Evolutionary conservation across 2,113 vertebrate genomes (phyloP).

Genomic region (Nymphicus hollandicus): DNA sequence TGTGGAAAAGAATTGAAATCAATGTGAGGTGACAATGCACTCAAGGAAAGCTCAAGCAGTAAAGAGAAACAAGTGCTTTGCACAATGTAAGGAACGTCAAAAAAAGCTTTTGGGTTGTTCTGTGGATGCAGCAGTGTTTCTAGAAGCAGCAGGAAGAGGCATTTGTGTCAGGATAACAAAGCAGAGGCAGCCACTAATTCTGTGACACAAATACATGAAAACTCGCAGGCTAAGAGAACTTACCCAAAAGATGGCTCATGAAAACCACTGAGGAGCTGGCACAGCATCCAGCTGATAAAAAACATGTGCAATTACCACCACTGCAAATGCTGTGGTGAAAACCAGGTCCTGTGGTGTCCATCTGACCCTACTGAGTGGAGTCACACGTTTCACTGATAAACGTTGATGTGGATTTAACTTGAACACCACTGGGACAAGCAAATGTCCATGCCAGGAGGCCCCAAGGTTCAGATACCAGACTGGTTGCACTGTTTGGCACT

Average conservation of each 20-base stretch:
- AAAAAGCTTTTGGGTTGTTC: background rate
- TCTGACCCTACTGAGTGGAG: rapidly evolving
- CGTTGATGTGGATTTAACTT: rapidly evolving
- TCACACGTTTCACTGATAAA: background rate
- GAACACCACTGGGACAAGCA: background rate
- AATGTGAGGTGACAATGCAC: background rate
- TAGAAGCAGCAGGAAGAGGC: background rate
- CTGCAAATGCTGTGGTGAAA: background rate
- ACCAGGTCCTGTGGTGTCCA: background rate
- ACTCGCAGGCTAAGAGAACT: background rate
- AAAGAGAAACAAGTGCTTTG: background rate
- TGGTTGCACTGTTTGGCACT: background rate
- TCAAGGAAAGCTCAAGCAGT: background rate
- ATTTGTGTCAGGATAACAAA: background rate
- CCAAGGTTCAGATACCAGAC: background rate
- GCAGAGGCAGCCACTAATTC: background rate
- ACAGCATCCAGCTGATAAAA: background rate
- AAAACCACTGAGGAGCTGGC: background rate
- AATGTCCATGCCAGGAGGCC: background rate
- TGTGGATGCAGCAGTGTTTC: background rate
- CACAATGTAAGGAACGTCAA: background rate
- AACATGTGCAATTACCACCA: background rate
- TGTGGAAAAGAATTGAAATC: background rate
- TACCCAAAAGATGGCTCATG: background rate
- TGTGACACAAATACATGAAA: background rate